These are phyloP conservation scores for Protonibea diacanthus DNA, from an alignment of 2,797 vertebrate genomes.

Conservation along the genomic window DNA sequence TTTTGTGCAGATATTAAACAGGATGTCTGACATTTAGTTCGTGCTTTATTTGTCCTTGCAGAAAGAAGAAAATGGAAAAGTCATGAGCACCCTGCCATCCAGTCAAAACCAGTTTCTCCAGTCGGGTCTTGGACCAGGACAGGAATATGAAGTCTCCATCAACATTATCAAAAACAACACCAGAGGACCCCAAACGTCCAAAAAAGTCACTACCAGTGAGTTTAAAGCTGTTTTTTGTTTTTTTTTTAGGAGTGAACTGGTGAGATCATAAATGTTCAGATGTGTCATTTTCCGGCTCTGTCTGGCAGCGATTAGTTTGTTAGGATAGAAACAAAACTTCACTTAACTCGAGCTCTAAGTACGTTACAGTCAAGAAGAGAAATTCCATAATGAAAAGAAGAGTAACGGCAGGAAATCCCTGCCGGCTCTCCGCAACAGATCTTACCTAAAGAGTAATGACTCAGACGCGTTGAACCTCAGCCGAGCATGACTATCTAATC, in stretches of 20 bases:
- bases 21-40: neutral
- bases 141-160: constrained; percentile 94
- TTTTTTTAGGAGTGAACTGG: neutral
- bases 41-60: constrained; percentile 64
- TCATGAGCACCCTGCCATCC: constrained; percentile 87
- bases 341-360: neutral
- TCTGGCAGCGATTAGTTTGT: constrained; percentile 9
- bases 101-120: constrained; percentile 90
- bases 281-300: constrained; percentile 1
- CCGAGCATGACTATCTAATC: constrained; percentile 19
- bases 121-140: constrained; percentile 92
- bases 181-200: constrained; percentile 87
- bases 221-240: constrained; percentile 6
- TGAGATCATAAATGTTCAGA: neutral
- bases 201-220: constrained; percentile 92
- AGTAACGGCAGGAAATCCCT: constrained; percentile 53
- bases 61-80: constrained; percentile 95
- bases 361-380: constrained; percentile 24
- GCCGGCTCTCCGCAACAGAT: constrained; percentile 21
- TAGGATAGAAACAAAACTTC: neutral
- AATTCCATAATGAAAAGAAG: constrained; percentile 41
- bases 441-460: constrained; percentile 36
- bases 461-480: constrained; percentile 37
- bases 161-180: constrained; percentile 93
- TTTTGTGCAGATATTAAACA: neutral